Evolutionary conservation across 1,140 invertebrate genomes (phyloP), one percentile per base, ranked within the genome.

Genomic region (Apis cerana): DNA sequence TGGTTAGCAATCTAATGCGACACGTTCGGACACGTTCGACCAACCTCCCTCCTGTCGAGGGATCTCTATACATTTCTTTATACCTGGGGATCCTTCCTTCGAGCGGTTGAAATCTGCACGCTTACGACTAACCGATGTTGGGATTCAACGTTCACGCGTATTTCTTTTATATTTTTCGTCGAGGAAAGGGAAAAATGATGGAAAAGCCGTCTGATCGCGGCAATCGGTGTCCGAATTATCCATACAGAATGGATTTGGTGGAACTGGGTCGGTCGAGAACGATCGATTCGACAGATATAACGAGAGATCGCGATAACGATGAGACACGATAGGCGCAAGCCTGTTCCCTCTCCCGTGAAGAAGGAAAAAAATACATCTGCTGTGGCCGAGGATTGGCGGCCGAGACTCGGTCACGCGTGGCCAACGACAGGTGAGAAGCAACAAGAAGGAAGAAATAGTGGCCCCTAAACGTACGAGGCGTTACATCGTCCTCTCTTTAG

Each of bases 1-100:
- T 85, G 84, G 84, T 90, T 90, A 89, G 82, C 84, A 3, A 2
- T 0, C 85, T 90, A 89, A 90, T 90, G 87, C 85, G 85, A 89
- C 87, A 88, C 82, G 78, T 91, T 54, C 70, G 52, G 83, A 83
- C 84, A 83, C 75, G 84, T 68, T 85, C 69, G 33, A 2, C 33
- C 56, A 82, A 11, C 0, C 72, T 27, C 33, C 59, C 82, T 85
- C 87, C 87, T 87, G 88, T 86, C 27, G 86, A 74, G 84, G 2
- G 3, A 33, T 33, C 33, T 33, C 7, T 43, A 5, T 7, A 43
- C 5, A 5, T 43, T 33, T 33, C 33, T 43, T 43, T 43, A 7
- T 43, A 43, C 33, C 33, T 43, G 33, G 33, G 33, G 33, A 43
- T 43, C 33, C 4, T 33, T 33, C 3, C 33, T 33, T 33, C 2